phyloP scores from a whole-genome alignment of 2,888 invertebrate genomes.

The Cryptosula pallasiana region DNA sequence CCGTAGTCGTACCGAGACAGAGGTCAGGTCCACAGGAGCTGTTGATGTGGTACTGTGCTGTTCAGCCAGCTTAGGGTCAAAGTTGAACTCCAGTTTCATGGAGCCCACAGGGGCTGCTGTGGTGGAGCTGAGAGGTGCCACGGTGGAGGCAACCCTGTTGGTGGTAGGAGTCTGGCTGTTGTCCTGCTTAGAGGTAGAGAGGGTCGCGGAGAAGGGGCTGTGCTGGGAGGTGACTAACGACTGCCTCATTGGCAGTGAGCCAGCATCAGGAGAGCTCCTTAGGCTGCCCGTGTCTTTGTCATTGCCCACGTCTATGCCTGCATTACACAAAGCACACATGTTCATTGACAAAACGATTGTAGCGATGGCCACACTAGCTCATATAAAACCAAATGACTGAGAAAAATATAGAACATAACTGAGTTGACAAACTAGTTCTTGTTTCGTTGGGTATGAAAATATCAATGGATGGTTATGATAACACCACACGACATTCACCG shows the following conservation, averaged over 20 bases:
- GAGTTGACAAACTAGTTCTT: too few species aligned
- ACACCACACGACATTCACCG: too few species aligned
- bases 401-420: too few species aligned
- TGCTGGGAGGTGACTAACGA: neutral
- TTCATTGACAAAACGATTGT: too few species aligned
- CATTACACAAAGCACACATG: too few species aligned
- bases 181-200: neutral
- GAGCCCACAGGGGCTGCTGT: neutral
- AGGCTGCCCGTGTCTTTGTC: slow-evolving; percentile 15
- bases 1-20: too few species aligned
- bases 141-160: neutral
- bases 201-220: neutral
- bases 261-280: slow-evolving; percentile 16
- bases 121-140: neutral
- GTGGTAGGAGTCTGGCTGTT: neutral
- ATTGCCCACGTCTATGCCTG: slow-evolving; percentile 15
- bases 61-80: slow-evolving; percentile 69
- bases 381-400: too few species aligned
- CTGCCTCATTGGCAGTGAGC: neutral
- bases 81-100: slow-evolving; percentile 85
- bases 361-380: too few species aligned
- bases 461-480: too few species aligned
- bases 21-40: neutral
- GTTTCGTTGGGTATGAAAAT: too few species aligned
- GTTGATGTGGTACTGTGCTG: neutral